These are phyloP conservation scores for Myiozetetes cayanensis DNA, from an alignment of 2,113 vertebrate genomes.

Conservation along the genomic window DNA sequence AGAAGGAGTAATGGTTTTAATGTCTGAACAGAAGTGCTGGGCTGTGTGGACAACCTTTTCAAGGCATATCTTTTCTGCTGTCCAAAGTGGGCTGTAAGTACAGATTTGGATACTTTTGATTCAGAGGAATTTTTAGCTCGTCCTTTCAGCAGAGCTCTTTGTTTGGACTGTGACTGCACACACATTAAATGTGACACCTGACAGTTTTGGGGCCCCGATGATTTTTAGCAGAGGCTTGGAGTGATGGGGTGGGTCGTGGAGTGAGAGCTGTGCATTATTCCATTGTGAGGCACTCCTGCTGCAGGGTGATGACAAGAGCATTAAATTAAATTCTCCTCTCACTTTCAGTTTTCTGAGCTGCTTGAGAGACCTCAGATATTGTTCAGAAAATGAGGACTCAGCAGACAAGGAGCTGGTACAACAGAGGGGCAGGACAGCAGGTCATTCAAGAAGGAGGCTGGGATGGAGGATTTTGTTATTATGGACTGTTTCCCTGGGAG, in stretches of 20 bases:
- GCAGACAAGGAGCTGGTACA: not conserved
- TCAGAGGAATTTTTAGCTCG: not conserved
- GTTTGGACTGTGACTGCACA: not conserved
- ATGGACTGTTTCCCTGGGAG: not conserved
- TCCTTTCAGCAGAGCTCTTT: not conserved
- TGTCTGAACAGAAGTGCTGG: not conserved
- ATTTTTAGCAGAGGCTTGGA: not conserved
- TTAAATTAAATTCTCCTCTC: not conserved
- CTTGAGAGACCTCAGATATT: not conserved
- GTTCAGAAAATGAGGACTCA: not conserved
- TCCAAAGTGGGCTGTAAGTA: not conserved
- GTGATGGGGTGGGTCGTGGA: not conserved
- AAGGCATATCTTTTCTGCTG: not conserved
- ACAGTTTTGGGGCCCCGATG: not conserved
- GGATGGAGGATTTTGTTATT: not conserved
- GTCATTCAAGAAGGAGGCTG: not conserved
- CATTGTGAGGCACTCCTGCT: not conserved
- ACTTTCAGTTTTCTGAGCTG: not conserved
- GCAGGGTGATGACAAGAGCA: not conserved
- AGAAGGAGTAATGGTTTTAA: not conserved
- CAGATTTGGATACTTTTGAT: not conserved
- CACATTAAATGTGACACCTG: not conserved
- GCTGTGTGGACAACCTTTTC: not conserved
- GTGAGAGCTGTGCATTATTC: not conserved
- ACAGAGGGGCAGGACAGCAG: not conserved